Evolutionary conservation across 2,888 invertebrate genomes (phyloP).

Genomic region (Pelosia muscerda): DNA sequence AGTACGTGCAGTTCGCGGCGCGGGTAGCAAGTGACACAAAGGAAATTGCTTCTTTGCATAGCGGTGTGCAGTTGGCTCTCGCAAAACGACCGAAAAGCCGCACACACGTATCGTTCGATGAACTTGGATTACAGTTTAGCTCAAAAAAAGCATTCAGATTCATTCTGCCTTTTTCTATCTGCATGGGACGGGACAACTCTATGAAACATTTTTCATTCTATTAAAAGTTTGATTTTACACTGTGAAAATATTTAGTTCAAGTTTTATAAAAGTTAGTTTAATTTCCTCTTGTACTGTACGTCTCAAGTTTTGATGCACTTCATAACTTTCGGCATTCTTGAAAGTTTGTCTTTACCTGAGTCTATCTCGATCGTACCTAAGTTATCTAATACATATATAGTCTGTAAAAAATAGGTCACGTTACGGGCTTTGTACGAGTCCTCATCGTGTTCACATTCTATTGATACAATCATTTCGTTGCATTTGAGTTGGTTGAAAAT

Average conservation of each 20-base stretch:
- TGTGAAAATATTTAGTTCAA: conserved; percentile 32
- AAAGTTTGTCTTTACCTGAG: conserved; percentile 27
- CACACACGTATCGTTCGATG: conserved; percentile 40
- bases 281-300: conserved; percentile 42
- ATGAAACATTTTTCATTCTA: conserved; percentile 25
- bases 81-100: conserved; percentile 44
- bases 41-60: conserved; percentile 62
- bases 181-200: conserved; percentile 1
- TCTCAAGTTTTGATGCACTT: conserved; percentile 36
- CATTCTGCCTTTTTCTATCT: conserved; percentile 3
- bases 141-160: background rate
- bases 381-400: conserved; percentile 14
- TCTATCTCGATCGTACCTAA: background rate
- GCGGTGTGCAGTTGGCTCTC: conserved; percentile 36
- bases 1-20: conserved; percentile 39
- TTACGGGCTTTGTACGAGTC: conserved; percentile 53
- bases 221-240: conserved; percentile 40
- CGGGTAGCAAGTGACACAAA: conserved; percentile 58
- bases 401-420: conserved; percentile 41
- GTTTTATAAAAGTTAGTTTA: conserved; percentile 37
- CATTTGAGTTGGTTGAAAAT: conserved; percentile 77
- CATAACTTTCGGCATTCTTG: conserved; percentile 36
- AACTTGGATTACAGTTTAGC: conserved; percentile 24
- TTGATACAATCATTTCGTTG: conserved; percentile 74
- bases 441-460: conserved; percentile 63